Conservation (phyloP, 1,140 invertebrate genomes). For the Dinoponera quadriceps region DNA sequence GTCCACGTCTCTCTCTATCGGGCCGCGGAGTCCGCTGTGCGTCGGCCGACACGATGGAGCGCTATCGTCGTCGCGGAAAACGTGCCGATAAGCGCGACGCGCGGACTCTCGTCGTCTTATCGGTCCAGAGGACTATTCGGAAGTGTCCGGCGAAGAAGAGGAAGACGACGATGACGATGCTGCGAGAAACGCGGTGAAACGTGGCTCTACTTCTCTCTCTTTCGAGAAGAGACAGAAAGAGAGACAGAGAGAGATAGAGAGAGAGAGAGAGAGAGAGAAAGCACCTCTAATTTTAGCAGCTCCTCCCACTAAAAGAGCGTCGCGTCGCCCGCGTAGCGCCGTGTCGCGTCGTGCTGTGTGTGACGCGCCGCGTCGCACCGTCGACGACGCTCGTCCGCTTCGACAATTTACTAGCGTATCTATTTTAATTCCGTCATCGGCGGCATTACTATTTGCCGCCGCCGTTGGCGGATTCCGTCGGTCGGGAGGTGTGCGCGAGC, state of each 20-base stretch:
- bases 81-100: not conserved
- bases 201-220: constrained; percentile 61
- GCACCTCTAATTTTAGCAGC: constrained; percentile 78
- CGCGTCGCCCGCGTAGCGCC: constrained; percentile 5
- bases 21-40: not conserved
- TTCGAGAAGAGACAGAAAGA: too few species aligned
- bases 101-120: constrained; percentile 60
- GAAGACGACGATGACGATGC: constrained; percentile 19
- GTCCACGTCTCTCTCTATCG: not conserved
- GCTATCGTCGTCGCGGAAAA: not conserved
- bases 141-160: constrained; percentile 69
- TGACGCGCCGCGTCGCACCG: constrained; percentile 7
- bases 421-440: constrained; percentile 76
- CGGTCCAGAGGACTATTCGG: constrained; percentile 72
- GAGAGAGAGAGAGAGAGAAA: too few species aligned
- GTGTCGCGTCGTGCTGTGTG: not conserved
- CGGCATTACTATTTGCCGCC: constrained; percentile 49
- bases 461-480: constrained; percentile 5
- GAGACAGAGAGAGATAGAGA: too few species aligned
- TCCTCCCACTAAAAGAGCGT: constrained; percentile 74
- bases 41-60: not conserved
- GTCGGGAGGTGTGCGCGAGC: too few species aligned
- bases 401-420: constrained; percentile 61
- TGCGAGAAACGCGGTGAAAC: constrained; percentile 36
- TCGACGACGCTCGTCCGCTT: not conserved